Evolutionary conservation across 1,140 invertebrate species (phyloP).

Genomic region (Cydia strobilella): DNA sequence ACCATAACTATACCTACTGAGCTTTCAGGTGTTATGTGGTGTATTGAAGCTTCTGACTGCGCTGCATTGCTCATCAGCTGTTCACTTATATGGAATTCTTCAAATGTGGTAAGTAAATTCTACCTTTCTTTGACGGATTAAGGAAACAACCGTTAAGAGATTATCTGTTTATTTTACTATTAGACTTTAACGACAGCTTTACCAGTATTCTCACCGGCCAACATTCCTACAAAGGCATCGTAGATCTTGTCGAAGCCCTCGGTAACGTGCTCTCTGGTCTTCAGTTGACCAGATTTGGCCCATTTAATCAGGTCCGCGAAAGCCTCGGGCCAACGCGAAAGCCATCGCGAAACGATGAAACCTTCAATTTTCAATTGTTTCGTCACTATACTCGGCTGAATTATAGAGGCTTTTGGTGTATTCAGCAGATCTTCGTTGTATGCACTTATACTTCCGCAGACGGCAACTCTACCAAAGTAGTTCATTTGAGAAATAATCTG

Average conservation of each 20-base stretch:
- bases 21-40: constrained; percentile 62
- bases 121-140: neutral
- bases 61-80: constrained; percentile 61
- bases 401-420: constrained; percentile 61
- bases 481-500: constrained; percentile 83
- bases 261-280: constrained; percentile 78
- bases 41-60: constrained; percentile 63
- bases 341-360: constrained; percentile 57
- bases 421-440: constrained; percentile 67
- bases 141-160: neutral
- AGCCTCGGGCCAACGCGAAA: constrained; percentile 68
- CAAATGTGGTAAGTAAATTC: constrained; percentile 54
- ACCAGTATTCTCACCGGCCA: constrained; percentile 81
- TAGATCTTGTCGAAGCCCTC: constrained; percentile 82
- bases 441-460: constrained; percentile 82
- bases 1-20: neutral
- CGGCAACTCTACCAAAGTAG: constrained; percentile 79
- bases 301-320: constrained; percentile 71
- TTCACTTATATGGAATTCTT: constrained; percentile 63
- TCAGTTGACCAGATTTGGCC: constrained; percentile 80
- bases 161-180: no score
- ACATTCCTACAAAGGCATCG: constrained; percentile 81
- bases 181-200: constrained; percentile 82
- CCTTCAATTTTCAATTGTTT: constrained; percentile 79
- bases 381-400: constrained; percentile 76